These are phyloP conservation scores for Butorides virescens DNA, from an alignment of 2,113 vertebrate species.

Conservation along the genomic window DNA sequence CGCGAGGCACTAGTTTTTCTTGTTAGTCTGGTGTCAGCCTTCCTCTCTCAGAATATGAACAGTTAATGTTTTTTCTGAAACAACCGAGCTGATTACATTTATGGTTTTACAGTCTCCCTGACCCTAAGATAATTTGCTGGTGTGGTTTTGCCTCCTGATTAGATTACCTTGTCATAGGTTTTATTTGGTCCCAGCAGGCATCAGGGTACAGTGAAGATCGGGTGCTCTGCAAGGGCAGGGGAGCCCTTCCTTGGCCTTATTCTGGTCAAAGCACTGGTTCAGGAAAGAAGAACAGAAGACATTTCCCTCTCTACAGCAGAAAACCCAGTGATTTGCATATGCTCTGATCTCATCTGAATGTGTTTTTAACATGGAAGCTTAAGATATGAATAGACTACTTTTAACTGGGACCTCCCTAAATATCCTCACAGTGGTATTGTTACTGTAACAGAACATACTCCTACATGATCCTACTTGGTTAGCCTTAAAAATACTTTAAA, in stretches of 20 bases:
- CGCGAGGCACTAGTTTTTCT: not conserved
- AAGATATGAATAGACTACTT: conserved; percentile 44
- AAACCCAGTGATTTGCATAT: not conserved
- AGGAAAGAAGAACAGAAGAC: not conserved
- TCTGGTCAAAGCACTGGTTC: not conserved
- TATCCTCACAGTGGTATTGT: conserved; percentile 25
- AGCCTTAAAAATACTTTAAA: conserved; percentile 42
- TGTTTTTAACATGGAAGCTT: not conserved
- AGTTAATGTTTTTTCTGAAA: not conserved
- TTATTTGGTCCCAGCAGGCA: not conserved
- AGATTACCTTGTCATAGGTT: not conserved
- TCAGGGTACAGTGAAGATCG: fast-evolving
- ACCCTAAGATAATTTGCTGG: not conserved
- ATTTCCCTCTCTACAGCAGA: not conserved
- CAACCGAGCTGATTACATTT: not conserved
- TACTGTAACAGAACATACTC: conserved; percentile 28
- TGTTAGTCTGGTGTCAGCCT: not conserved
- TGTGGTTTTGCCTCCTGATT: not conserved
- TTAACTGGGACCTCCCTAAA: conserved; percentile 28
- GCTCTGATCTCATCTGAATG: not conserved
- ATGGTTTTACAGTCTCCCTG: not conserved
- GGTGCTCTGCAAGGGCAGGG: not conserved
- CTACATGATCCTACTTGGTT: conserved; percentile 47
- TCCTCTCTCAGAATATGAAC: not conserved
- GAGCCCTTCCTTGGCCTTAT: not conserved